Conservation (phyloP, 2,888 invertebrate genomes). For the Bellardia pandia region DNA sequence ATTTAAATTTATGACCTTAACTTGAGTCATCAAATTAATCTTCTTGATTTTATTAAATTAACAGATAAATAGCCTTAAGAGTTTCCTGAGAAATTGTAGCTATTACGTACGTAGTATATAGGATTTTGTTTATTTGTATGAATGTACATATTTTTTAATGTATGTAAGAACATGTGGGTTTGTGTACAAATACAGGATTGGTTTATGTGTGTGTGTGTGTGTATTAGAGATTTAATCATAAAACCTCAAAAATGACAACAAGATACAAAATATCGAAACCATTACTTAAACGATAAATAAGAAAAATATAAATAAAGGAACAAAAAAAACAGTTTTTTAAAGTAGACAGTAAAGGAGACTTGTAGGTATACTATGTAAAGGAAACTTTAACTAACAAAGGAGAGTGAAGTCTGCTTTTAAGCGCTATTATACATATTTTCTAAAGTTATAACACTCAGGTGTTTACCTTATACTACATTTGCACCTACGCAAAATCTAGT, state of each 20-base stretch:
- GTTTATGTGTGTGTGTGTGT: neutral
- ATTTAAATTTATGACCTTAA: conserved; percentile 46
- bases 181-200: neutral
- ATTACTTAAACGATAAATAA: conserved; percentile 46
- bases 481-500: no score
- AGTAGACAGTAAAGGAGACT: neutral
- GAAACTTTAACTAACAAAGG: no score
- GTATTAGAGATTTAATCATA: conserved; percentile 17
- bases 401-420: no score
- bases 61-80: conserved; percentile 47
- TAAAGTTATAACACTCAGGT: no score
- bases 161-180: neutral
- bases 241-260: conserved; percentile 44
- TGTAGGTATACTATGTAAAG: neutral
- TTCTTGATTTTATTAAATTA: conserved; percentile 47
- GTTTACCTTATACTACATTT: no score
- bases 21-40: conserved; percentile 43
- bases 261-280: conserved; percentile 1
- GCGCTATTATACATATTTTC: no score
- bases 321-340: neutral
- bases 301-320: neutral
- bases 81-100: conserved; percentile 5
- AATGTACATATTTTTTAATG: neutral
- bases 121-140: neutral
- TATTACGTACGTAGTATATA: neutral